phyloP scores from a whole-genome alignment of 1,140 invertebrate genomes.

The Nymphalis io region DNA sequence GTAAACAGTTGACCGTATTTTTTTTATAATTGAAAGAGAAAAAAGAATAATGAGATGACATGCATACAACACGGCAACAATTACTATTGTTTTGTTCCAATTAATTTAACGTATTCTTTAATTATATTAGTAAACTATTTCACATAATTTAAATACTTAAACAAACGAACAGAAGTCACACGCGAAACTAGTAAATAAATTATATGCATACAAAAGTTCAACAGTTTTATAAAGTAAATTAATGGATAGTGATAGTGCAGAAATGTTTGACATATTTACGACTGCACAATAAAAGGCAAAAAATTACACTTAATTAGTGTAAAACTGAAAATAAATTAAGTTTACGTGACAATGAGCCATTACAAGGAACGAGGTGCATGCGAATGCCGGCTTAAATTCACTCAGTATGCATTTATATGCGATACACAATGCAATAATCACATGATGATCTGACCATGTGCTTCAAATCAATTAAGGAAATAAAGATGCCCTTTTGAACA shows the following conservation, averaged over 20 bases:
- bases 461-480: constrained; percentile 16
- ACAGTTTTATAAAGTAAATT: constrained; percentile 20
- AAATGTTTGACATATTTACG: constrained; percentile 40
- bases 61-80: no score
- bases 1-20: no score
- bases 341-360: constrained; percentile 32
- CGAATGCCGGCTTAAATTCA: constrained; percentile 21
- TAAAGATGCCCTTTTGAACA: constrained; percentile 7
- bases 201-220: constrained; percentile 13
- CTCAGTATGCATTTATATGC: constrained; percentile 18
- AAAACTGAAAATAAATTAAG: constrained; percentile 40
- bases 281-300: constrained; percentile 31
- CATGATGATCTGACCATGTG: constrained; percentile 19
- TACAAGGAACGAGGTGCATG: constrained; percentile 26
- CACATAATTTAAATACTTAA: neutral
- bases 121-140: no score
- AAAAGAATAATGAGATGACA: no score
- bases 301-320: constrained; percentile 44
- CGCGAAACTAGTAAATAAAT: neutral
- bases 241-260: constrained; percentile 31
- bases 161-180: constrained; percentile 5
- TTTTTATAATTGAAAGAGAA: no score
- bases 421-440: constrained; percentile 15
- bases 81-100: no score
- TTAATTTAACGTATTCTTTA: no score